Evolutionary conservation across 1,140 invertebrate species (phyloP), one percentile per base, ranked within the genome.

Genomic region (Cylas formicarius): DNA sequence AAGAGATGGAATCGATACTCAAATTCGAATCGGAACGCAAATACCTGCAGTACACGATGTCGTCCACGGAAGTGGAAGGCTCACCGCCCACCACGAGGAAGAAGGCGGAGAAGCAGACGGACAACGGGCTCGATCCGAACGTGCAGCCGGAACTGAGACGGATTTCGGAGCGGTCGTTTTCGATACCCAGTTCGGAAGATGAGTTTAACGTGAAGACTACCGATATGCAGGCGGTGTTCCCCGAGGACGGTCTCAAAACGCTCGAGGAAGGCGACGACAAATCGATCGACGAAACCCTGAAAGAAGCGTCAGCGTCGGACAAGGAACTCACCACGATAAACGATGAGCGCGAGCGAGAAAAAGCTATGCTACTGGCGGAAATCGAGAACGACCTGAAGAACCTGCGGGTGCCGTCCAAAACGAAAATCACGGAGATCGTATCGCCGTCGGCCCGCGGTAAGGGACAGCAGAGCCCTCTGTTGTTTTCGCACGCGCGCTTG

Each of bases 401-500:
- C 44, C 42, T 65, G 14, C 55, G 57, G 44, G 62, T 66, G n/a
- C 63, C 63, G 21, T 37, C 62, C 2, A 62, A 61, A 44, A 66
- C 62, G 10, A 64, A 57, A 45, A 61, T 64, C 11, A 62, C 61
- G 2, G 62, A 66, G 52, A 64, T 66, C 20, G 56, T 57, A 17
- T 77, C 77, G 3, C 74, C 79, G 1, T 71, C 78, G 55, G 57
- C 75, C 11, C 63, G 75, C 36, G 75, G 78, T 48, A 71, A 77
- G 40, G 69, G 76, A 38, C 82, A 84, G 3, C 81, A 84, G 53
- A 84, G 80, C 39, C 82, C 84, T 0, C 75, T 86, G 38, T 58
- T 88, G 2, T 87, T 87, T 66, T 82, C 83, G 4, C 76, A 85
- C 58, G 81, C 81, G 10, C 70, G 81, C 42, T 67, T 88, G 2